These are phyloP conservation scores for Temnopleurus reevesii DNA, from an alignment of 53 echinoderm and acorn worm species.

Conservation along the genomic window DNA sequence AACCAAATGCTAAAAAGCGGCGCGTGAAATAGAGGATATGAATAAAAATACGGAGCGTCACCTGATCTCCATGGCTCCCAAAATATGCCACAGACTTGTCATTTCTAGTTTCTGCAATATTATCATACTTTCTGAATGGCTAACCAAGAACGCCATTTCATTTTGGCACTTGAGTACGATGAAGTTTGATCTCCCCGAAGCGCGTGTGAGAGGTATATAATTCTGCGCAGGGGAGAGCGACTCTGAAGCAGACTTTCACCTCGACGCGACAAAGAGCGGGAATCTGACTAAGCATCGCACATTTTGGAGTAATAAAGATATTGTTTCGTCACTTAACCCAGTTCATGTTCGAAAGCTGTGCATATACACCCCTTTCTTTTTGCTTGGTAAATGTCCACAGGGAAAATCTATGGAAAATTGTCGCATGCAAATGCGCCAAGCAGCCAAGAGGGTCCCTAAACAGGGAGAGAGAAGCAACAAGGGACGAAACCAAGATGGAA, in stretches of 20 bases:
- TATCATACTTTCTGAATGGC: conserved; percentile 44
- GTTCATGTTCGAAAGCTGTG: conserved; percentile 30
- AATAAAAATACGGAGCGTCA: conserved; percentile 24
- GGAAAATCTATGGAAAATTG: not conserved
- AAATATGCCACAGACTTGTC: conserved; percentile 38
- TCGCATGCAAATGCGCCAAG: not conserved
- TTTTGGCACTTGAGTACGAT: not conserved
- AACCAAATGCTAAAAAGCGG: not conserved
- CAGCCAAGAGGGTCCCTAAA: not conserved
- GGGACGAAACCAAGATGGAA: not conserved
- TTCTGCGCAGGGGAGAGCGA: not conserved
- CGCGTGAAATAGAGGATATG: conserved; percentile 2
- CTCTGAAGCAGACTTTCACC: conserved; percentile 21
- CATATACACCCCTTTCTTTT: not conserved
- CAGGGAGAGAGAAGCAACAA: not conserved
- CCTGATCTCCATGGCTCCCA: not conserved
- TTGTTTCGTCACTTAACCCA: conserved; percentile 35
- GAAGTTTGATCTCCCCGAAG: conserved; percentile 38
- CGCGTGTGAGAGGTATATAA: not conserved
- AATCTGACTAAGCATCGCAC: conserved; percentile 11
- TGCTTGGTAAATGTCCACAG: not conserved
- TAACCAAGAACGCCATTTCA: not conserved
- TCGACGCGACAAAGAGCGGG: conserved; percentile 9
- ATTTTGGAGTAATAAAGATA: conserved; percentile 37
- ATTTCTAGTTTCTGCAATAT: conserved; percentile 26